Evolutionary conservation across 1,140 invertebrate species (phyloP), one percentile per base, ranked within the genome.

Genomic region (Panulirus ornatus): DNA sequence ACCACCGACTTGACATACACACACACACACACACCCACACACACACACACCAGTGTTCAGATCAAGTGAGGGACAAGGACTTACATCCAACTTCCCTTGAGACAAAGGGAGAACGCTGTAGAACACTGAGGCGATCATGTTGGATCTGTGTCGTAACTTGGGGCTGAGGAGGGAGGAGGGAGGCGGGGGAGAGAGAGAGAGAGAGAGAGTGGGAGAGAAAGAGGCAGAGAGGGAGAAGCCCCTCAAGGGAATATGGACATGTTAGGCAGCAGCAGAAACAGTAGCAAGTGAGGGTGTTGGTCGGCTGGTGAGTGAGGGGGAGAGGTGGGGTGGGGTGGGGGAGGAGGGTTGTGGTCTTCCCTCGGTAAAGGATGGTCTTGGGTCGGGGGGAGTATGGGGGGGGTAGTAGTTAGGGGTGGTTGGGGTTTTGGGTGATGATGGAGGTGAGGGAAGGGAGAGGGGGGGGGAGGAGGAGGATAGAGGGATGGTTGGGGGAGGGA

Each of bases 321-420:
- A 70, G n/a, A 14, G 5, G 5, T 6, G 44, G 44, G 44, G 44
- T 47, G 44, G 14, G 44, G 44, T 47, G 44, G 44, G 5, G n/a
- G n/a, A n/a, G n/a, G n/a, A n/a, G n/a, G n/a, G n/a, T n/a, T n/a
- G n/a, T n/a, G n/a, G n/a, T n/a, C n/a, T n/a, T n/a, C n/a, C n/a
- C n/a, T n/a, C n/a, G n/a, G n/a, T n/a, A n/a, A n/a, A n/a, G n/a
- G n/a, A n/a, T n/a, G n/a, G n/a, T n/a, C n/a, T n/a, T n/a, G n/a
- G n/a, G n/a, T n/a, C n/a, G 14, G 70, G 70, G 2, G 34, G 70
- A 14, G 70, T 73, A 73, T 73, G 70, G 42, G 70, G 27, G 70
- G 42, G 27, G 34, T 38, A 73, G 34, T 36, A 38, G 42, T 73
- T 73, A 73, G n/a, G n/a, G n/a, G n/a, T n/a, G n/a, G n/a, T n/a